Evolutionary conservation across 1,140 invertebrate genomes (phyloP), one percentile per base, ranked within the genome.

Genomic region (Nixonia krombeini): DNA sequence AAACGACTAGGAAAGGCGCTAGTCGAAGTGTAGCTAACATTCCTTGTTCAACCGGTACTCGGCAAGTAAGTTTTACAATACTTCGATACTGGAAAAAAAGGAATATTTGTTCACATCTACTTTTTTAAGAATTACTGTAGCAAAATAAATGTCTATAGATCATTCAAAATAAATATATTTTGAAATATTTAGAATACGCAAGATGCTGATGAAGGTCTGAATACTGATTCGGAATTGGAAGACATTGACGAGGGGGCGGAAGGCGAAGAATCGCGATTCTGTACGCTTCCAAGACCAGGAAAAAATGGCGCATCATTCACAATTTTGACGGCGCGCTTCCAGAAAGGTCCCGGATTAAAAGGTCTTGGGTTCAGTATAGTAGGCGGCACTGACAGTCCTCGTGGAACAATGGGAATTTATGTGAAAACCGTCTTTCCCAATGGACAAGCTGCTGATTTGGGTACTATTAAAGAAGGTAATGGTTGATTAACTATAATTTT

Each of bases 321-420:
- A 25, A 88, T 89, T 53, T 70, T 87, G 50, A 87, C 85, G 1
- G 87, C 88, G 8, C 81, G 87, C 35, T 94, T 95, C 75, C 89
- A 90, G 75, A 96, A 96, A 83, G 94, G 94, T 12, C 89, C 89
- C 6, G 92, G 93, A 2, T 90, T 93, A 45, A 95, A 95, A 78
- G 94, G 93, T 49, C 86, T 97, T 15, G 95, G 95, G 0, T 96
- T 97, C 78, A 96, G 93, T 79, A 95, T 96, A 72, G 95, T 96
- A 15, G 95, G 95, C 17, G 95, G 95, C 29, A 90, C 88, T 5
- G 95, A 96, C 78, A 95, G 94, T 23, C 92, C 94, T 1, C 92
- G 93, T 75, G 94, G 94, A 1, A 91, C 90, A 69, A 93, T 96
- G 89, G 94, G 94, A 9, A 96, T 96, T 71, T 96, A 93, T 83